Evolutionary conservation across 1,140 invertebrate genomes (phyloP), one percentile per base, ranked within the genome.

Genomic region (Carcinoscorpius rotundicauda): DNA sequence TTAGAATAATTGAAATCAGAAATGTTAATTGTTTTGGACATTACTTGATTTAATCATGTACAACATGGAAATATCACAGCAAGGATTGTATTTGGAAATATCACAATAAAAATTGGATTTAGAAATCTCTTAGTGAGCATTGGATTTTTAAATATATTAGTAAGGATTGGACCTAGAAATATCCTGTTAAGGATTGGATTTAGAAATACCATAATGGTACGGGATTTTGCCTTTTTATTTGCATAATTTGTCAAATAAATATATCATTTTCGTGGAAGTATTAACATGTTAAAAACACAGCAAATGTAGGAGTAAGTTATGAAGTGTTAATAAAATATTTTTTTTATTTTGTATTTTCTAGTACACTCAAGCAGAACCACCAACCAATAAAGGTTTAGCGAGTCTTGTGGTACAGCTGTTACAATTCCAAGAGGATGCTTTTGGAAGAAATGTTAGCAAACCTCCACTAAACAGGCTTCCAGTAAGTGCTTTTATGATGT

Each of bases 341-440:
- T 29, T 29, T 29, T 29, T 29, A 29, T 29, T 29, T 29, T 29
- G 29, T 29, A 29, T 62, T 51, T 63, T 60, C 49, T 76, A 93
- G 90, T 88, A 89, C 78, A 81, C 90, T 58, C 86, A 89, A 77
- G 87, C 91, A 60, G 95, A 98, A 78, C 91, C 92, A 68, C 89
- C 93, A 53, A 97, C 91, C 49, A 94, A 91, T 74, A 96, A 97
- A 79, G 87, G 84, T 60, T 79, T 98, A 73, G 83, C 91, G 6
- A 83, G 86, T 69, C 79, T 97, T 11, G 82, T 93, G 0, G 83
- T 93, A 62, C 90, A 96, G 75, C 81, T 97, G 59, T 82, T 97
- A 59, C 93, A 97, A 76, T 97, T 97, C 78, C 93, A 97, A 81
- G 94, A 97, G 78, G 93, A 96, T 70, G 90, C 90, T 77, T 84